phyloP scores from a whole-genome alignment of 2,797 vertebrate genomes.

The Lacerta viridis region DNA sequence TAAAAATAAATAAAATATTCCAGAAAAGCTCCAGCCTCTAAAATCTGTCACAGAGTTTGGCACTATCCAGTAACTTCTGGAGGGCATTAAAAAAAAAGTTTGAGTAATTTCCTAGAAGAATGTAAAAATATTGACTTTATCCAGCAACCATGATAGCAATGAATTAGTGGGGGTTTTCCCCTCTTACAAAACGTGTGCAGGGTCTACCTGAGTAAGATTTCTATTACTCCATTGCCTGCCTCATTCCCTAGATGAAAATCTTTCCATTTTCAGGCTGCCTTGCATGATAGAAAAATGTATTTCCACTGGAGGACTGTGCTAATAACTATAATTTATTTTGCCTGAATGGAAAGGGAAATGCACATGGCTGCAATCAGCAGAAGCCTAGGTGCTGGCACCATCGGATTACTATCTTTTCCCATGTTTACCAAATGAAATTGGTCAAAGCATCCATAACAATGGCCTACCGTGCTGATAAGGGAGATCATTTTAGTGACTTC shows the following conservation, averaged over 20 bases:
- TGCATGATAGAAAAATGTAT: conserved; percentile 3
- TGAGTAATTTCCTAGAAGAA: neutral
- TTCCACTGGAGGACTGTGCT: neutral
- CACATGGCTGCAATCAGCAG: neutral
- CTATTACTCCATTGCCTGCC: conserved; percentile 13
- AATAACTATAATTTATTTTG: neutral
- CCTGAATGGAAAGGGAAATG: neutral
- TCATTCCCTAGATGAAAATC: conserved; percentile 77
- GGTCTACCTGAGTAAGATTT: neutral
- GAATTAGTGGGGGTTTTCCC: neutral
- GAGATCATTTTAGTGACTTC: neutral
- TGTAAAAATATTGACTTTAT: neutral
- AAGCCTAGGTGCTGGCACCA: neutral
- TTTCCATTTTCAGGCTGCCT: conserved; percentile 75
- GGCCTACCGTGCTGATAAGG: neutral
- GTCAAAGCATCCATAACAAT: conserved; percentile 3
- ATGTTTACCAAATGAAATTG: neutral
- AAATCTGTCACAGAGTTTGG: neutral
- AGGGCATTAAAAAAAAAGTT: neutral
- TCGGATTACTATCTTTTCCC: neutral
- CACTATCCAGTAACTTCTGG: neutral
- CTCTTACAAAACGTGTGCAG: neutral
- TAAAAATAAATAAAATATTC: no score
- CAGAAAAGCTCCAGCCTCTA: no score
- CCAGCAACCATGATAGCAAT: neutral